Evolutionary conservation across 1,140 invertebrate species (phyloP), one percentile per base, ranked within the genome.

Genomic region (Lycorma delicatula): DNA sequence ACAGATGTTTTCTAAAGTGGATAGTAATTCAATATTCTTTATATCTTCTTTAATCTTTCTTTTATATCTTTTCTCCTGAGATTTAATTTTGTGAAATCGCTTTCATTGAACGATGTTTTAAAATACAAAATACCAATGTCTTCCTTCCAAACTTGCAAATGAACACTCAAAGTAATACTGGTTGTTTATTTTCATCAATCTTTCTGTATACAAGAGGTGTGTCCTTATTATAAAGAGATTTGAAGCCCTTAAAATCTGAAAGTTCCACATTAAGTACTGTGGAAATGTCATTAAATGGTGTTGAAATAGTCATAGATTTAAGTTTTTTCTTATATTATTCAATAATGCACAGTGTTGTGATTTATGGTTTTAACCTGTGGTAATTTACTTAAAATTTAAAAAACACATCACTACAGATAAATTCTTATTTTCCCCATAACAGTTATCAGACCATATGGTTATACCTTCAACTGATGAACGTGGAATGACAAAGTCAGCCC

Each of bases 271-370:
- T 29, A 7, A 28, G 49, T 9, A 51, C 27, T 6, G 18, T 16
- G 18, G 11, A 51, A 12, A 28, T 51, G 6, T n/a, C 18, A 18
- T 51, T 28, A 25, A 25, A 51, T 28, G 27, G 49, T 12, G 49
- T 51, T 26, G 31, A 18, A 26, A 51, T 29, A 6, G 25, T 51
- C 49, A 51, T 51, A 51, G 3, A 64, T 34, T 60, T 22, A 51
- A 44, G 60, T 55, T 66, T 60, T 60, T 65, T 63, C 56, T 22
- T 57, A 29, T 62, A 46, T 34, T 16, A 52, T 36, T 62, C n/a
- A 16, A 61, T 61, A 2, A 23, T 52, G 29, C 22, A 23, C 53
- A 50, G 60, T 51, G n/a, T 56, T 60, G 57, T 57, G 28, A 23
- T n/a, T 41, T 12, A 60, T 63, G 5, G 12, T 3, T 16, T 51